Percentiles rank a stretch among this genome's conserved stretches.
phyloP scores from a whole-genome alignment of 2,797 vertebrate genomes.

The Dermochelys coriacea region DNA sequence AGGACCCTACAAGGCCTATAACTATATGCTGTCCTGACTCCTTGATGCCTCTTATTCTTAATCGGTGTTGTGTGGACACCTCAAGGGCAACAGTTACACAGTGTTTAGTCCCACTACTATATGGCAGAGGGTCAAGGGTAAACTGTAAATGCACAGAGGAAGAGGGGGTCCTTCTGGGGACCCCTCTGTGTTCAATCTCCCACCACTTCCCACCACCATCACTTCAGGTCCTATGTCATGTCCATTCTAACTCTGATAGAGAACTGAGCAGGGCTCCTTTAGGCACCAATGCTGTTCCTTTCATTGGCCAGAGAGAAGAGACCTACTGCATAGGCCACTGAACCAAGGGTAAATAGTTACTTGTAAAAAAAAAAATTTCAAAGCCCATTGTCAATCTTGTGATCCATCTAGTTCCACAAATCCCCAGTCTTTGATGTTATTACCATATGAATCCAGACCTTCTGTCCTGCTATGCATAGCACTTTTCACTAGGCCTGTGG shows the following conservation, averaged over 20 bases:
- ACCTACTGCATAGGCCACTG: neutral
- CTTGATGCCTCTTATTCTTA: neutral
- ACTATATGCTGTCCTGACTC: neutral
- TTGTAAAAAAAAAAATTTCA: neutral
- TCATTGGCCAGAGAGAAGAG: neutral
- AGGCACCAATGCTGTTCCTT: neutral
- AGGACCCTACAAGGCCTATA: neutral
- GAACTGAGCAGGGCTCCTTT: neutral
- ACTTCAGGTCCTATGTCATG: neutral
- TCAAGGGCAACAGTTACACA: neutral
- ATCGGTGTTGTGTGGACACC: neutral
- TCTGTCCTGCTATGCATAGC: neutral
- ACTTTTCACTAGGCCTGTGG: neutral
- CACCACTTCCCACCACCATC: neutral
- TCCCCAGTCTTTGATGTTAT: neutral
- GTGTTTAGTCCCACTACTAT: neutral
- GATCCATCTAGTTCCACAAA: neutral
- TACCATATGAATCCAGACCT: neutral
- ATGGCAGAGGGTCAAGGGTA: neutral
- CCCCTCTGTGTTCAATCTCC: rapidly evolving
- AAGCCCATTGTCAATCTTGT: neutral
- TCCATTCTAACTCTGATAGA: neutral
- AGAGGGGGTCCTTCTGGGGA: rapidly evolving
- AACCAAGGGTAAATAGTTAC: too few relatives aligned
- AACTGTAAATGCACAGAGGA: neutral